Percentiles rank a stretch among this genome's conserved stretches.
Evolutionary conservation across 2,797 vertebrate genomes (phyloP).

Genomic region (Nothura maculosa): DNA sequence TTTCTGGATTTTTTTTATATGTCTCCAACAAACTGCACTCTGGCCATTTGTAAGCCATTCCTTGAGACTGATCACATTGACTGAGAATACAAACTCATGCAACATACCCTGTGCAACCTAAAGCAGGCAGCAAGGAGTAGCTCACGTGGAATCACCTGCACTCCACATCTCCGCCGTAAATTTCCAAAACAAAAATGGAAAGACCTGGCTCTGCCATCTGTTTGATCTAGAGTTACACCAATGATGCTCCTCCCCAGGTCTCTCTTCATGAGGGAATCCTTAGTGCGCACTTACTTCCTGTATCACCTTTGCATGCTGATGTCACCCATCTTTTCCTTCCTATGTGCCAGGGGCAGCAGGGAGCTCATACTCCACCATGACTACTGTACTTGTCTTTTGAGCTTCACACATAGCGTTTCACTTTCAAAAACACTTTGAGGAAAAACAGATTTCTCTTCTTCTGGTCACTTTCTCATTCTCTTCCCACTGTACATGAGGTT

Average conservation of each 20-base stretch:
- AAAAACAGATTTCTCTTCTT: neutral
- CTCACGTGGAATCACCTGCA: neutral
- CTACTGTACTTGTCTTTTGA: neutral
- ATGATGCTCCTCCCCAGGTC: neutral
- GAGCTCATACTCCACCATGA: neutral
- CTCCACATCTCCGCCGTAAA: neutral
- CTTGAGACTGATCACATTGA: neutral
- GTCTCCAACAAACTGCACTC: neutral
- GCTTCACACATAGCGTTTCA: neutral
- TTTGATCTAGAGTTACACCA: neutral
- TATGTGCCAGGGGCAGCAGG: neutral
- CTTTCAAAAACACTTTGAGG: neutral
- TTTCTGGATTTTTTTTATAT: neutral
- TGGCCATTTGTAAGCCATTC: neutral
- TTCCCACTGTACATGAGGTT: neutral
- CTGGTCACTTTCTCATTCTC: neutral
- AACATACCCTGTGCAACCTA: neutral
- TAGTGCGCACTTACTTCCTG: neutral
- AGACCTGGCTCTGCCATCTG: neutral
- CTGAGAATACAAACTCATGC: neutral
- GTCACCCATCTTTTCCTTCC: neutral
- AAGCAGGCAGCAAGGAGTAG: neutral
- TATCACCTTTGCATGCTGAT: neutral
- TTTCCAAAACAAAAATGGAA: neutral
- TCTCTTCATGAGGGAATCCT: neutral